Evolutionary conservation across 2,113 vertebrate species (phyloP).

Genomic region (Peromyscus leucopus): DNA sequence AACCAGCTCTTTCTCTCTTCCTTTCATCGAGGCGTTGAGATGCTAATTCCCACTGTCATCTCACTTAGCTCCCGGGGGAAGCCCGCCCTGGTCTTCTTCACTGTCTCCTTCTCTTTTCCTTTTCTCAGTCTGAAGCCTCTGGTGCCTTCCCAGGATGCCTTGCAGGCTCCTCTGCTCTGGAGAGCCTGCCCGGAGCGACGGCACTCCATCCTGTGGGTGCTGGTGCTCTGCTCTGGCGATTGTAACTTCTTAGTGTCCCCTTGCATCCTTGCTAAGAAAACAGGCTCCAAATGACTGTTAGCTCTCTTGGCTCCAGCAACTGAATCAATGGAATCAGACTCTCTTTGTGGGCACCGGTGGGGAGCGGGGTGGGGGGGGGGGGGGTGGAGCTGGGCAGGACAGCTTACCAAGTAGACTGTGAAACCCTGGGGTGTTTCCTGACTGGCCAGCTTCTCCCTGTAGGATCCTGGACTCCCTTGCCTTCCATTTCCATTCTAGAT

Average conservation of each 20-base stretch:
- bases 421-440: neutral
- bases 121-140: neutral
- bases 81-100: constrained; percentile 43
- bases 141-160: neutral
- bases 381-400: neutral
- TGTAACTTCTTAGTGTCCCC: neutral
- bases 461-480: neutral
- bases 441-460: neutral
- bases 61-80: constrained; percentile 81
- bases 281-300: neutral
- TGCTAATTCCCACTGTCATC: constrained; percentile 84
- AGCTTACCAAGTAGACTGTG: neutral
- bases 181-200: neutral
- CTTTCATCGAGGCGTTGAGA: constrained; percentile 80
- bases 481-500: rapidly evolving
- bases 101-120: neutral
- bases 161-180: constrained; percentile 29
- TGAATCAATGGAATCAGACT: neutral
- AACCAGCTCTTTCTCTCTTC: constrained; percentile 66
- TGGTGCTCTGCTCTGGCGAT: neutral
- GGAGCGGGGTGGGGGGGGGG: no score
- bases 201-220: neutral
- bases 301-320: neutral
- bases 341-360: neutral
- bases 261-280: neutral